Percentiles rank a stretch among this genome's conserved stretches.
Conservation (phyloP, 1,140 invertebrate genomes). For the Aphelenchoides besseyi region DNA sequence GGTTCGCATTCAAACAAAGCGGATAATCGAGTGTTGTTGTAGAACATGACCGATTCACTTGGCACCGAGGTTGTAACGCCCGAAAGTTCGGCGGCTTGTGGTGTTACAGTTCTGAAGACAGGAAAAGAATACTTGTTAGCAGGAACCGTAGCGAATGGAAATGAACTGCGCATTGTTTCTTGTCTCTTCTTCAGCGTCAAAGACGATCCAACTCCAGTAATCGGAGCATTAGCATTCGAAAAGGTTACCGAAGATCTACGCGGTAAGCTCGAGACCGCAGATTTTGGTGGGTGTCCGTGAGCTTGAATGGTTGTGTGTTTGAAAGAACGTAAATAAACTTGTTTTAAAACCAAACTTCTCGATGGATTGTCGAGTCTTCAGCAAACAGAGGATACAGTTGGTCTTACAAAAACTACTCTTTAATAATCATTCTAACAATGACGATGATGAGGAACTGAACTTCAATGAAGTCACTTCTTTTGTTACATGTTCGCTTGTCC, state of each 20-base stretch:
- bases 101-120: not conserved
- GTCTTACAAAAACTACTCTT: too few species aligned
- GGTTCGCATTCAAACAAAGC: not conserved
- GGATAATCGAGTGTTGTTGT: not conserved
- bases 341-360: not conserved
- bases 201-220: not conserved
- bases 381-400: not conserved
- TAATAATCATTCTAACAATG: not conserved
- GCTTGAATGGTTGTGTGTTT: too few species aligned
- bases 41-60: not conserved
- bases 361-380: not conserved
- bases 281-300: not conserved
- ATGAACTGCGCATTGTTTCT: not conserved
- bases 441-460: not conserved
- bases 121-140: slow-evolving; percentile 1
- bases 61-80: not conserved
- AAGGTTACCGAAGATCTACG: not conserved
- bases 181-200: not conserved
- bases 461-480: not conserved
- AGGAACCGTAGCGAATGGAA: slow-evolving; percentile 1
- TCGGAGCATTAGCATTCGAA: not conserved
- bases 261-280: not conserved
- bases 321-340: not conserved
- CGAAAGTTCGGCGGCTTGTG: not conserved
- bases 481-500: not conserved